These are phyloP conservation scores for Cladopsammia gracilis DNA, from an alignment of 64 coral and sea anemone species.

Conservation along the genomic window DNA sequence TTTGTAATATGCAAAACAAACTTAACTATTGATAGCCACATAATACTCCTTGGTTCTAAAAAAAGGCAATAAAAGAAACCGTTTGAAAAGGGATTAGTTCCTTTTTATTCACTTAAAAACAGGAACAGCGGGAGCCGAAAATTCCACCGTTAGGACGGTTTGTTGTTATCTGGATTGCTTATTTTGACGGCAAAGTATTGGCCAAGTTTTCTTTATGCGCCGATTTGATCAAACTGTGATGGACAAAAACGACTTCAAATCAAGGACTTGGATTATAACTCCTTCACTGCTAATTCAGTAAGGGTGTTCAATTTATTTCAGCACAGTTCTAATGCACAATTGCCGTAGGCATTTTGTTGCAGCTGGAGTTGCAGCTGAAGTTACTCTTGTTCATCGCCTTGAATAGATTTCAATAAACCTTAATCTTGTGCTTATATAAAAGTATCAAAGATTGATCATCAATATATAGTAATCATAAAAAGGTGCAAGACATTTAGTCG, in stretches of 20 bases:
- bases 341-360: neutral
- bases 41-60: too few species aligned
- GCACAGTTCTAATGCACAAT: neutral
- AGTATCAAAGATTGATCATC: too few species aligned
- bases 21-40: too few species aligned
- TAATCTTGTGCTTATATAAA: too few species aligned
- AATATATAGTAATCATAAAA: too few species aligned
- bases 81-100: neutral
- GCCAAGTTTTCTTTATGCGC: neutral
- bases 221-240: neutral
- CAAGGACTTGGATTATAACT: neutral
- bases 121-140: neutral
- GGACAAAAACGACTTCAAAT: neutral
- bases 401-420: too few species aligned
- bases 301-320: neutral
- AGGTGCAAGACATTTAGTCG: too few species aligned
- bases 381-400: neutral
- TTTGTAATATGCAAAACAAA: too few species aligned
- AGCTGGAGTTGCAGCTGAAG: neutral
- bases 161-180: neutral
- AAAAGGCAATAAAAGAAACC: neutral
- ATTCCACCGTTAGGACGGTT: neutral
- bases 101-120: neutral
- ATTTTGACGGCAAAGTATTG: neutral
- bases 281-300: neutral